Percentiles rank a stretch among this genome's conserved stretches.
Evolutionary conservation across 2,888 invertebrate genomes (phyloP).

Genomic region (Machimus rusticus): DNA sequence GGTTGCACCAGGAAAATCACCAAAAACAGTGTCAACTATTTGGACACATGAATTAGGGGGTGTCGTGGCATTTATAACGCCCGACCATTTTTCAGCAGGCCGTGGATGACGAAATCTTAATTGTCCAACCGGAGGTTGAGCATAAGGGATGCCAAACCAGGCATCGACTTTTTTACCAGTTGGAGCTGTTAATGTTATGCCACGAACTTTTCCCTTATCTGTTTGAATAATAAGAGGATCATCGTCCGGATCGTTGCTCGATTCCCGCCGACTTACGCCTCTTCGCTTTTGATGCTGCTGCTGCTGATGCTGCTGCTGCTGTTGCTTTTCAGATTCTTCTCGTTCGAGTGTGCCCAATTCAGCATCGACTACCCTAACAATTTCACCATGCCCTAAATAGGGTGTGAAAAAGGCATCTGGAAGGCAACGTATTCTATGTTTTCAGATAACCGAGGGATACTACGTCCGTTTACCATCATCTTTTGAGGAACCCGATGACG

Average conservation of each 20-base stretch:
- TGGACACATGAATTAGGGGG: slow-evolving; percentile 91
- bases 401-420: slow-evolving; percentile 57
- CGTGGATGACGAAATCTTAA: slow-evolving; percentile 87
- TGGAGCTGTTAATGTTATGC: slow-evolving; percentile 76
- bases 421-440: slow-evolving; percentile 23
- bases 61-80: slow-evolving; percentile 80
- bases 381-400: slow-evolving; percentile 67
- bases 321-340: slow-evolving; percentile 49
- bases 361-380: slow-evolving; percentile 67
- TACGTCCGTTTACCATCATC: slow-evolving; percentile 43
- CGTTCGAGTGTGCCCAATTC: slow-evolving; percentile 66
- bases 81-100: slow-evolving; percentile 81
- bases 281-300: slow-evolving; percentile 55
- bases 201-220: slow-evolving; percentile 78
- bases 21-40: slow-evolving; percentile 88
- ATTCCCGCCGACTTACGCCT: slow-evolving; percentile 59
- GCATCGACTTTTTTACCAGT: slow-evolving; percentile 83
- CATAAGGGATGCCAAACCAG: slow-evolving; percentile 85
- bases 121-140: slow-evolving; percentile 78
- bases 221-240: slow-evolving; percentile 81
- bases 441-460: background rate
- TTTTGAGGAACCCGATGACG: slow-evolving; percentile 40
- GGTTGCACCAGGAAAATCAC: slow-evolving; percentile 85
- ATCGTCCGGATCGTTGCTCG: slow-evolving; percentile 64
- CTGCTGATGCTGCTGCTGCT: slow-evolving; percentile 33